phyloP scores from a whole-genome alignment of 2,888 invertebrate genomes.

The Syrista parreyssii region DNA sequence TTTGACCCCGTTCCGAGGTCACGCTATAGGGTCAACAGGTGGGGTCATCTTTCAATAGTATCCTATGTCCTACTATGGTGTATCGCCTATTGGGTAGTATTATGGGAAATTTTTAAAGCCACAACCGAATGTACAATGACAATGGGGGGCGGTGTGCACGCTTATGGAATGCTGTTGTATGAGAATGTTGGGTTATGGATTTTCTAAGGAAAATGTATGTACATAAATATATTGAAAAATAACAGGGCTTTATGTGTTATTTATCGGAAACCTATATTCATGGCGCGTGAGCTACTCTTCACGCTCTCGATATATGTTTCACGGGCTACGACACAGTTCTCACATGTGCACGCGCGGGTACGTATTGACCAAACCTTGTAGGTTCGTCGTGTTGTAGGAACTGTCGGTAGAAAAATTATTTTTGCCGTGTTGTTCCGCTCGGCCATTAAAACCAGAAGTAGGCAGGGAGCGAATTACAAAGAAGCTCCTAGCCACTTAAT shows the following conservation, averaged over 20 bases:
- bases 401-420: background rate
- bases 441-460: background rate
- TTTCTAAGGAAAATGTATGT: background rate
- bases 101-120: background rate
- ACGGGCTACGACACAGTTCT: background rate
- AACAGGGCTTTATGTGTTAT: background rate
- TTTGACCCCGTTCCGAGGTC: background rate
- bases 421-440: background rate
- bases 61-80: background rate
- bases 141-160: background rate
- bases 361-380: background rate
- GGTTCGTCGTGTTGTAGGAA: background rate
- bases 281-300: no score
- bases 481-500: background rate
- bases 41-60: background rate
- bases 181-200: background rate
- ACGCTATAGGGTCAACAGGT: background rate
- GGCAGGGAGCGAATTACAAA: background rate
- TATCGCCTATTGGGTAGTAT: background rate
- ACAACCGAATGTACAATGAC: background rate
- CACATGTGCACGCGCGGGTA: background rate
- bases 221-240: background rate
- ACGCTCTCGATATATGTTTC: background rate
- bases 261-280: conserved; percentile 3
- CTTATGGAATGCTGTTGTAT: background rate